Base-by-base conservation (phyloP, 2,113 vertebrate genomes). In the Callionymus lyra region DNA sequence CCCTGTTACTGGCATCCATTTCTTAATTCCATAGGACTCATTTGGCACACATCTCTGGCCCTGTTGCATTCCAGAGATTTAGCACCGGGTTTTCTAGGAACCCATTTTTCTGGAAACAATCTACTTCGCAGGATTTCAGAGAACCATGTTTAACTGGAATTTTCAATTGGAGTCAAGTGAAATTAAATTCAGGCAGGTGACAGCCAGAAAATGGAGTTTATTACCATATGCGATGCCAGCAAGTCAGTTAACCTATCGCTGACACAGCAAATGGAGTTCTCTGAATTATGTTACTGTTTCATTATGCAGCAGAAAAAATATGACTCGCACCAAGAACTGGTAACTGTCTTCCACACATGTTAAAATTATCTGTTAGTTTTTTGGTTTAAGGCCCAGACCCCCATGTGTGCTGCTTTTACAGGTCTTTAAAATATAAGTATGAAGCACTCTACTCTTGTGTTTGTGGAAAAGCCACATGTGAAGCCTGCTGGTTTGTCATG, bases 401-500 rank as follows among this genome's bases (percentile, higher is more conserved):
- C 67, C 65, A 56, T 69, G 58, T 63, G 72, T 53, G 62, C 62
- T 82, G 72, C 67, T 83, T 85, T 86, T 75, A 82, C 70, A 74
- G 75, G 72, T 80, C 71, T 72, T 71, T 84, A 81, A 84, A 82
- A 80, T 80, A 84, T 80, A 74, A 82, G 72, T 70, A 68, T 74
- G 60, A 79, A 70, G 76, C 71, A 72, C 83, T 81, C 60, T 39
- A 53, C 62, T 79, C 71, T 74, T 77, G 70, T 77, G 72, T 68
- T 77, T 63, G 65, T 70, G 63, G 64, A 75, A 79, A 83, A 76
- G 66, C 70, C 78, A 82, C 76, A 79, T 82, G 68, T 81, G 68
- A 81, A 69, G 54, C 66, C 49, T 48, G 56, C 56, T 72, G 79
- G 73, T 70, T 74, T 80, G 74, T 82, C 74, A 64, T 74, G 76